Evolutionary conservation across 1,140 invertebrate species (phyloP).

Genomic region (Harlomillsia oculata): DNA sequence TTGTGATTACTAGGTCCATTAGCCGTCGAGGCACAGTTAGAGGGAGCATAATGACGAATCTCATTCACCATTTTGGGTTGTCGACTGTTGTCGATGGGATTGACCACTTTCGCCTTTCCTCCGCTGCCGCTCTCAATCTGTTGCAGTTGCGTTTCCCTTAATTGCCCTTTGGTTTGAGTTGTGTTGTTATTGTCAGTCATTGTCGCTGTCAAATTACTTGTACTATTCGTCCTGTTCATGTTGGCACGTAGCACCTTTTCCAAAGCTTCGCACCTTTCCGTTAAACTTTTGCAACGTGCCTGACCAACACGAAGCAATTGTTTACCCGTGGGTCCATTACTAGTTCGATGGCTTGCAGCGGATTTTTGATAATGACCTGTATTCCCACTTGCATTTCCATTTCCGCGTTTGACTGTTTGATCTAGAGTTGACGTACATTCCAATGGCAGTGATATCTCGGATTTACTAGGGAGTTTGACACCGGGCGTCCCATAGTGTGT

Average conservation of each 20-base stretch:
- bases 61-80: no score
- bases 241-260: conserved; percentile 28
- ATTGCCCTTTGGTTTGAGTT: no score
- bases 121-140: no score
- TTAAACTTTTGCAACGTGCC: conserved; percentile 20
- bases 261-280: conserved; percentile 27
- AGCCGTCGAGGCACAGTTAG: no score
- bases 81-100: no score
- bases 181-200: no score
- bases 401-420: neutral
- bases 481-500: neutral
- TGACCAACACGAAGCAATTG: neutral
- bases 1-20: conserved; percentile 1
- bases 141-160: no score
- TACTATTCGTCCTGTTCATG: no score
- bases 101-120: no score
- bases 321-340: conserved; percentile 4
- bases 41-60: no score
- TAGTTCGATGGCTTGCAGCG: neutral
- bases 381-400: neutral
- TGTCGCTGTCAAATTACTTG: neutral
- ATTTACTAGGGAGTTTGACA: conserved; percentile 17
- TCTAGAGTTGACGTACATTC: neutral
- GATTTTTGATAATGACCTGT: neutral
- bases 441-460: conserved; percentile 28